Evolutionary conservation across 2,888 invertebrate species (phyloP), one percentile per base, ranked within the genome.

Genomic region (Punctoribates punctum): DNA sequence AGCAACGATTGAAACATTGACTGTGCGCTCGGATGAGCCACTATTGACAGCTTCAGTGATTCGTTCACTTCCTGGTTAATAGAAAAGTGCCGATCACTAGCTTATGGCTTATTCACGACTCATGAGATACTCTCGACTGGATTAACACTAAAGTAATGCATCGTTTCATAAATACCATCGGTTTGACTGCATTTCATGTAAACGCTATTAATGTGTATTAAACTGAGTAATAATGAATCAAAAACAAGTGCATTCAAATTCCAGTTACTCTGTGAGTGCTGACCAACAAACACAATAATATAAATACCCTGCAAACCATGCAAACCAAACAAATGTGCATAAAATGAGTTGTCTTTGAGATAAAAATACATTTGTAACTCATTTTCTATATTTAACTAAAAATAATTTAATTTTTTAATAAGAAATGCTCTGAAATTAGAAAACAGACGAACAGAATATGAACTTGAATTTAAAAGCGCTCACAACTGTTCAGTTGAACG

Each of bases 281-380:
- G 70, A 70, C 70, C 70, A 70, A 70, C 42, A 70, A 70, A 70
- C 70, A 70, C 70, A 70, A 70, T 70, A 23, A 70, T 70, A 42
- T 70, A 34, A 42, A 70, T 70, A 2, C n/a, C 20, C n/a, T 5
- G 15, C 8, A 11, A 13, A 60, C 13, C 38, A 46, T 23, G 1
- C 42, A 70, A 23, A 70, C 27, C 62, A 17, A 20, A 42, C 20
- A 42, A 1, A 11, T 42, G 34, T 34, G 42, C 42, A 70, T 42
- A 70, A 42, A 70, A 70, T 5, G 15, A 60, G 27, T 5, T 34
- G 34, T 34, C 34, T 29, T 27, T 29, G 34, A 29, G 17, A 23
- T 3, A 8, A 65, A 23, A 23, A 27, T 34, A 15, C n/a, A n/a
- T n/a, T n/a, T n/a, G n/a, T n/a, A n/a, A 13, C 29, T 29, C 34